Evolutionary conservation across 2,888 invertebrate species (phyloP), one percentile per base, ranked within the genome.

Genomic region (Calephelis perditalis): DNA sequence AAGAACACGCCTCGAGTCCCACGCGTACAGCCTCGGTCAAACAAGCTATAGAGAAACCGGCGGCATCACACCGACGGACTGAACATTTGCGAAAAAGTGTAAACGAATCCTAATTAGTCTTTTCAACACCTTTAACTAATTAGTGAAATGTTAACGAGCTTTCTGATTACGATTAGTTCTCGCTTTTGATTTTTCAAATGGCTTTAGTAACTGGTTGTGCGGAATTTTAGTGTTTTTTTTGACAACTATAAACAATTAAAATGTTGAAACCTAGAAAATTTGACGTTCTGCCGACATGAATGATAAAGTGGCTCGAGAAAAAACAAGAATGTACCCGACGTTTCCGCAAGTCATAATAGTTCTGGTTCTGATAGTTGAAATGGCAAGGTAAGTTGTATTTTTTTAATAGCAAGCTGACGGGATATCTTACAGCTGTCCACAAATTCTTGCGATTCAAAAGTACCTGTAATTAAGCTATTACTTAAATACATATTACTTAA

Each of bases 221-320:
- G 59, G 62, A 71, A 73, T 74, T 73, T 75, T 67, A 70, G 73
- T 71, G 37, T 70, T 70, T 71, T 70, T 71, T 26, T 57, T 80
- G 81, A 79, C 73, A 81, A 78, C 74, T 37, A 15, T 45, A 44
- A 35, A 49, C 40, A 49, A 81, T 74, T 76, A 79, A 61, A 78
- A 81, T 73, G 69, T 88, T 88, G 89, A 81, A 75, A 77, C 75
- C 81, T 73, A 81, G 78, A 72, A 81, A 77, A 75, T 76, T 78
- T 74, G 76, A 79, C 70, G 72, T 88, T 85, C 78, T 88, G 77
- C 89, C 89, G 84, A 88, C 89, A 90, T 88, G 88, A 89, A 74
- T 77, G 69, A 73, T 70, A 69, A 68, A 72, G 73, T 70, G 72
- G 71, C 69, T 67, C 75, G 75, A 69, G 78, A 78, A 77, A 74